A percentile compares a stretch with the other conserved stretches of the same genome.
phyloP scores from a whole-genome alignment of 2,888 invertebrate species.

The Oegoconia quadripuncta region DNA sequence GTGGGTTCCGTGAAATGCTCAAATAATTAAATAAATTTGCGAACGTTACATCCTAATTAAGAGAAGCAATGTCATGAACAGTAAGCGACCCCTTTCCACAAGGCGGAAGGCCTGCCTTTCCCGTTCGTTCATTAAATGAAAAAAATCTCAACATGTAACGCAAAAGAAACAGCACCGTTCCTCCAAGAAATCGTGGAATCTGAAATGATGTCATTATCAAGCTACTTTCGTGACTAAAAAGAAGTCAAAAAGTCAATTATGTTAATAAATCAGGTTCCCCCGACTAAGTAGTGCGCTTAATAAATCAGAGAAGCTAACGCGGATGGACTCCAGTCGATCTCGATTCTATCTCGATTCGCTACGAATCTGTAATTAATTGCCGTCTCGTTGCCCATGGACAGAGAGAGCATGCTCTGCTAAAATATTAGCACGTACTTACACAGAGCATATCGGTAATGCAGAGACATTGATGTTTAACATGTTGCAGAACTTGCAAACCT shows the following conservation, averaged over 20 bases:
- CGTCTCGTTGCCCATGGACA: slow-evolving; percentile 33
- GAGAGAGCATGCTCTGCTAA: slow-evolving; percentile 20
- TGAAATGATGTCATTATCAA: slow-evolving; percentile 14
- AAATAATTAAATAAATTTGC: too few relatives aligned
- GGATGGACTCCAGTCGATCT: slow-evolving; percentile 1
- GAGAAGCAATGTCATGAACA: too few relatives aligned
- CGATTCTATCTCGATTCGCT: slow-evolving; percentile 21
- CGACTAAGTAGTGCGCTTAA: slow-evolving; percentile 29
- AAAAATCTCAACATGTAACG: neutral
- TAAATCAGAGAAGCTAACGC: slow-evolving; percentile 24
- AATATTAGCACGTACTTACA: slow-evolving; percentile 23
- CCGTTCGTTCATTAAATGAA: too few relatives aligned
- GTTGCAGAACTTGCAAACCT: neutral
- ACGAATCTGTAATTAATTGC: slow-evolving; percentile 43
- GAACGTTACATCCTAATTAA: too few relatives aligned
- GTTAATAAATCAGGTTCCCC: slow-evolving; percentile 39
- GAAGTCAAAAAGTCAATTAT: slow-evolving; percentile 34
- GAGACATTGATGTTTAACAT: neutral
- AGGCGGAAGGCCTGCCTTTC: too few relatives aligned
- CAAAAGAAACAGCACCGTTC: neutral
- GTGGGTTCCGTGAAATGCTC: too few relatives aligned
- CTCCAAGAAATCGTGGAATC: too few relatives aligned
- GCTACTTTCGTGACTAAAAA: slow-evolving; percentile 30
- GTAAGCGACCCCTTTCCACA: too few relatives aligned
- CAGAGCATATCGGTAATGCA: neutral